Percentiles rank a stretch among this genome's conserved stretches.
Evolutionary conservation across 2,797 vertebrate genomes (phyloP).

Genomic region (Phataginus tetradactyla): DNA sequence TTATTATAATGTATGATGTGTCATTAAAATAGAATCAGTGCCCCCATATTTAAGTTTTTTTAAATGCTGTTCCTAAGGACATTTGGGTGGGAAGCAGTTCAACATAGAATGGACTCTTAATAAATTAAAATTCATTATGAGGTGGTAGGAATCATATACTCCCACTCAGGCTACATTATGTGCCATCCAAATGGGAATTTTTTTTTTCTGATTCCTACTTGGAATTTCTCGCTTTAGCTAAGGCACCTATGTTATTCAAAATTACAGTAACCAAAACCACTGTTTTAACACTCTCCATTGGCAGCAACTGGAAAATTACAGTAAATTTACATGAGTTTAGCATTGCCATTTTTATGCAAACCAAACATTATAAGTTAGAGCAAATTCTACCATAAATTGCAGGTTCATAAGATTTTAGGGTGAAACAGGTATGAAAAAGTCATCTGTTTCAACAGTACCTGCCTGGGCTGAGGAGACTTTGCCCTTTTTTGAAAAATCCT

Average conservation of each 20-base stretch:
- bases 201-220: slow-evolving; percentile 28
- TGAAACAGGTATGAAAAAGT: slow-evolving; percentile 2
- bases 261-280: slow-evolving; percentile 15
- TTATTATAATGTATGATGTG: neutral
- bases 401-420: slow-evolving; percentile 52
- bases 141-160: slow-evolving; percentile 11
- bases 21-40: slow-evolving; percentile 34
- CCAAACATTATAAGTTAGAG: slow-evolving; percentile 37
- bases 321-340: slow-evolving; percentile 51
- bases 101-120: slow-evolving; percentile 3
- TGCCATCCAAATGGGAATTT: slow-evolving; percentile 1
- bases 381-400: slow-evolving; percentile 47
- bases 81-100: slow-evolving; percentile 18
- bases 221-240: slow-evolving; percentile 53
- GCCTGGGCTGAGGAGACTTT: neutral
- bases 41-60: slow-evolving; percentile 18
- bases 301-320: slow-evolving; percentile 60
- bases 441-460: neutral
- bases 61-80: slow-evolving; percentile 37
- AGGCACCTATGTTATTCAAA: slow-evolving; percentile 57
- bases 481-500: neutral
- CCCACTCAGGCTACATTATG: neutral
- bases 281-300: slow-evolving; percentile 53
- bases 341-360: slow-evolving; percentile 41
- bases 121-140: slow-evolving; percentile 49